phyloP scores from a whole-genome alignment of 2,113 vertebrate species.

The Pygoscelis adeliae region DNA sequence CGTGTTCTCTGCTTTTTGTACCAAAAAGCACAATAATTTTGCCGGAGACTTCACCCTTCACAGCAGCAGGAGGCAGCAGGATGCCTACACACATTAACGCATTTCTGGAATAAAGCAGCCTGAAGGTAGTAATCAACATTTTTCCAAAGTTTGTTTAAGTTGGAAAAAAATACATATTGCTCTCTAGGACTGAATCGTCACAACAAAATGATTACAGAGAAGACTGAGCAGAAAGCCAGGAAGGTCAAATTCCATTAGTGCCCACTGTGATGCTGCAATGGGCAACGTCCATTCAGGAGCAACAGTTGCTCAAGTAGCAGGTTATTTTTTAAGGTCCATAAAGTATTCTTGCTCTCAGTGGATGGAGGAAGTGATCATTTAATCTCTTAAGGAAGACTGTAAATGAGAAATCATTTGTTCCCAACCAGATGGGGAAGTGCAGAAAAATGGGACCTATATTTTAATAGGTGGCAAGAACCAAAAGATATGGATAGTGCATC shows the following conservation, averaged over 20 bases:
- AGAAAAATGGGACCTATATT: background rate
- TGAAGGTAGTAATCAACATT: background rate
- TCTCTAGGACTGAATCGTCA: background rate
- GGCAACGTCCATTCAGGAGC: background rate
- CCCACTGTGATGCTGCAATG: background rate
- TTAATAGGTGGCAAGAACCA: background rate
- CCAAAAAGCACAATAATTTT: background rate
- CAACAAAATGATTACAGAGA: background rate
- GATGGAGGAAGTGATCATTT: background rate
- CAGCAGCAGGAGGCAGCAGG: background rate
- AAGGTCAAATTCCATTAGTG: background rate
- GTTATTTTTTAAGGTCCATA: background rate
- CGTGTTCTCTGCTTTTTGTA: background rate
- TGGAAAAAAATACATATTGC: fast-evolving
- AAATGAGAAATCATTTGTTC: background rate
- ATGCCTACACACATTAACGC: background rate
- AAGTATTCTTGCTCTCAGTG: background rate
- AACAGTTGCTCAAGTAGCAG: background rate
- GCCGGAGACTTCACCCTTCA: background rate
- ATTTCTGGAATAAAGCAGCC: background rate
- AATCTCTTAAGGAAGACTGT: background rate
- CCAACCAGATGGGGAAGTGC: background rate
- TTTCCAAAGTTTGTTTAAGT: background rate
- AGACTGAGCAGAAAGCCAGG: background rate
- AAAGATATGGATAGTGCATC: background rate